phyloP scores from a whole-genome alignment of 2,113 vertebrate genomes.

The Mormyrus lacerda region DNA sequence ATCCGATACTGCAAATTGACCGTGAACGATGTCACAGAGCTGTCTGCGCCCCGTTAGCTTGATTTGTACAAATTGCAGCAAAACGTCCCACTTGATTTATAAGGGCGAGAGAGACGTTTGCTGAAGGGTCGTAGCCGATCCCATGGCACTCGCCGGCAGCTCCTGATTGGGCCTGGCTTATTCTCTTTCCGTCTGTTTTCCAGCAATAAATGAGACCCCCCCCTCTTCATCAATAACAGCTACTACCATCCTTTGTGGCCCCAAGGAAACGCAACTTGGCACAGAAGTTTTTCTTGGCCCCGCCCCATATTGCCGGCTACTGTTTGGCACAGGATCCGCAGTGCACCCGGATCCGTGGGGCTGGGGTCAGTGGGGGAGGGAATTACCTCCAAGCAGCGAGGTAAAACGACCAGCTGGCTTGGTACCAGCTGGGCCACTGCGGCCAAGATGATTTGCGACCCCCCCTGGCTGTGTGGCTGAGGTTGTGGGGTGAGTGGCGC shows the following conservation, averaged over 20 bases:
- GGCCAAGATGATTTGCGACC: background rate
- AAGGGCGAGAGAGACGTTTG: background rate
- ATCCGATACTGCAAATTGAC: constrained; percentile 60
- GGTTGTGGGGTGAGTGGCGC: background rate
- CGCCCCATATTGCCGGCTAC: background rate
- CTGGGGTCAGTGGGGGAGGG: background rate
- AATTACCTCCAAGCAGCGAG: background rate
- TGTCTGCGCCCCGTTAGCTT: constrained; percentile 51
- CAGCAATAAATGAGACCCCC: background rate
- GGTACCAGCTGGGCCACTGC: no score
- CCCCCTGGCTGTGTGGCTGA: background rate
- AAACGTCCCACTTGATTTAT: background rate
- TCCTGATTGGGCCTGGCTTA: background rate
- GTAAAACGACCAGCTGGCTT: background rate
- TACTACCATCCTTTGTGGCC: background rate
- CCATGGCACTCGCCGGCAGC: background rate
- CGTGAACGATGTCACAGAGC: constrained; percentile 62
- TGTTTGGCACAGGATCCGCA: background rate
- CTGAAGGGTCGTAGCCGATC: background rate
- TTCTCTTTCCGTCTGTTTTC: background rate
- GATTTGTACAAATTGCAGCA: constrained; percentile 46
- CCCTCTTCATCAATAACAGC: background rate
- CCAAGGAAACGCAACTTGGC: background rate
- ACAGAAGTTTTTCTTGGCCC: background rate
- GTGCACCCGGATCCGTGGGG: background rate